phyloP scores from a whole-genome alignment of 2,113 vertebrate genomes.

The Pholis gunnellus region DNA sequence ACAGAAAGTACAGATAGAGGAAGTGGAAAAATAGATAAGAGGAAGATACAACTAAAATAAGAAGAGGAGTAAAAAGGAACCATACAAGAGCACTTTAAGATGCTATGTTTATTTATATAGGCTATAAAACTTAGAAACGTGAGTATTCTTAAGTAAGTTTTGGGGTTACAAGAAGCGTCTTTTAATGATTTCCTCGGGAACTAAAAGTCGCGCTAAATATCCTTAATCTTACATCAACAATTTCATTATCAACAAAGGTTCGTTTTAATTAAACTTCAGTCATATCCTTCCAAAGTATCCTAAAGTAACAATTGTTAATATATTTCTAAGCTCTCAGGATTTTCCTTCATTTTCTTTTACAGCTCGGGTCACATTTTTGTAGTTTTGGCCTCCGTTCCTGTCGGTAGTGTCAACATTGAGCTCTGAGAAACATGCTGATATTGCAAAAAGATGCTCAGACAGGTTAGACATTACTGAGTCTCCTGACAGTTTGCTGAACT shows the following conservation, averaged over 20 bases:
- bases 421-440: neutral
- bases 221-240: neutral
- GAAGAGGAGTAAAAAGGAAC: neutral
- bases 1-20: neutral
- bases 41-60: neutral
- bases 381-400: neutral
- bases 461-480: neutral
- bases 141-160: neutral
- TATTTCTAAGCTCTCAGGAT: neutral
- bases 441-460: neutral
- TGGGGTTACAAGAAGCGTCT: too few relatives aligned
- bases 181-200: neutral
- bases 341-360: neutral
- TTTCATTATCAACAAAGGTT: neutral
- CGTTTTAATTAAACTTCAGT: neutral
- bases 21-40: neutral
- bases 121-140: neutral
- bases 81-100: too few relatives aligned
- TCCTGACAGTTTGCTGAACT: neutral
- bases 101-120: too few relatives aligned
- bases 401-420: neutral
- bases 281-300: neutral
- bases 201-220: neutral
- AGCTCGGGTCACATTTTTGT: neutral
- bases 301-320: neutral